Conservation (phyloP, 1,140 invertebrate genomes). For the Andricus grossulariae region DNA sequence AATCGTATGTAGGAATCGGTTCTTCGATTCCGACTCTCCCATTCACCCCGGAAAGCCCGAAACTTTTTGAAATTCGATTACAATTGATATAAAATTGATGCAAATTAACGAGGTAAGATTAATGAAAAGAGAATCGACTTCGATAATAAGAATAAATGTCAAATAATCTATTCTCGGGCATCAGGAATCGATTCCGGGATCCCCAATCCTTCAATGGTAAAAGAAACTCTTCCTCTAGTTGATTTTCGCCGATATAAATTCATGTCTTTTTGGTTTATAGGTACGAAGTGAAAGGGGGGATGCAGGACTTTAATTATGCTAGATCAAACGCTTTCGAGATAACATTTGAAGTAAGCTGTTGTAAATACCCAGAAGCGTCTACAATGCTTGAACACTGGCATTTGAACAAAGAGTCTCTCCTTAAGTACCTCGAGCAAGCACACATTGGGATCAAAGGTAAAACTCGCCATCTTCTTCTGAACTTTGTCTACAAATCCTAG, state of each 20-base stretch:
- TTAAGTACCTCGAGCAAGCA: constrained; percentile 90
- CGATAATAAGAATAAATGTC: no score
- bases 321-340: constrained; percentile 97
- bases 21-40: no score
- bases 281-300: constrained; percentile 84
- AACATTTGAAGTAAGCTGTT: constrained; percentile 97
- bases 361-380: constrained; percentile 90
- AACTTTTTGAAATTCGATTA: no score
- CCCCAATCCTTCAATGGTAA: no score
- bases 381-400: constrained; percentile 88
- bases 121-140: no score
- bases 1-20: no score
- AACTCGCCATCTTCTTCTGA: constrained; percentile 35
- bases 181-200: no score
- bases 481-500: neutral
- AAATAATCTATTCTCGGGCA: no score
- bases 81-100: no score
- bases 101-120: no score
- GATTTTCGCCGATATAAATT: constrained; percentile 31
- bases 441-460: constrained; percentile 90
- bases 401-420: constrained; percentile 90
- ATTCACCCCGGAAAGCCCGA: no score
- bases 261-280: constrained; percentile 48
- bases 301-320: constrained; percentile 99
- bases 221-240: neutral